A percentile compares a stretch with the other conserved stretches of the same genome.
Evolutionary conservation across 30 jellyfish, hydroid and myxozoan species (phyloP).

Genomic region (Morbakka virulenta): DNA sequence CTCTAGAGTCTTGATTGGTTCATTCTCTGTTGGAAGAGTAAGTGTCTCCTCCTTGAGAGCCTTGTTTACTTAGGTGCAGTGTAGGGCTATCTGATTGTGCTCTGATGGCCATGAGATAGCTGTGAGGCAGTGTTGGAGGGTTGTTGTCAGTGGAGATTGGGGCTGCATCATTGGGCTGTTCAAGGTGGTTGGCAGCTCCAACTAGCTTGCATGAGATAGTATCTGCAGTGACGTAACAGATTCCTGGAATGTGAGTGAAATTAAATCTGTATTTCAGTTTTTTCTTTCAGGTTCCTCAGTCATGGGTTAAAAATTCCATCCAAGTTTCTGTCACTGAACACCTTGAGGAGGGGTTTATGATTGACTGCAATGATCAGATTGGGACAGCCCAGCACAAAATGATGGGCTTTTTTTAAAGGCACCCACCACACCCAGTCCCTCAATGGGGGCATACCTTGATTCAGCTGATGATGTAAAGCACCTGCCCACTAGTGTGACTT

Average conservation of each 20-base stretch:
- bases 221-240: neutral
- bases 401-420: slow-evolving; percentile 24
- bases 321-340: too few species aligned
- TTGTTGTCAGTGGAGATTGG: too few species aligned
- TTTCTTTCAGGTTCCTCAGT: neutral
- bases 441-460: slow-evolving; percentile 38
- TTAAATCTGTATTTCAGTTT: slow-evolving; percentile 5
- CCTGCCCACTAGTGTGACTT: slow-evolving; percentile 8
- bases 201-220: slow-evolving; percentile 3
- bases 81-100: too few species aligned
- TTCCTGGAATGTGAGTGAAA: too few species aligned
- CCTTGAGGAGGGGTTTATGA: too few species aligned
- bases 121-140: too few species aligned
- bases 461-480: slow-evolving; percentile 34
- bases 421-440: slow-evolving; percentile 43
- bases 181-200: neutral
- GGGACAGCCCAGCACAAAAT: slow-evolving; percentile 25
- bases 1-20: too few species aligned
- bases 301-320: slow-evolving; percentile 7
- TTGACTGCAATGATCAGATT: slow-evolving; percentile 22
- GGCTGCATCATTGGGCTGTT: slow-evolving; percentile 28
- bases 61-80: too few species aligned
- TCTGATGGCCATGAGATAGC: too few species aligned
- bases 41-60: too few species aligned
- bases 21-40: too few species aligned